Base-by-base conservation (phyloP, 1,140 invertebrate species). In the Geopemphigus sp. region DNA sequence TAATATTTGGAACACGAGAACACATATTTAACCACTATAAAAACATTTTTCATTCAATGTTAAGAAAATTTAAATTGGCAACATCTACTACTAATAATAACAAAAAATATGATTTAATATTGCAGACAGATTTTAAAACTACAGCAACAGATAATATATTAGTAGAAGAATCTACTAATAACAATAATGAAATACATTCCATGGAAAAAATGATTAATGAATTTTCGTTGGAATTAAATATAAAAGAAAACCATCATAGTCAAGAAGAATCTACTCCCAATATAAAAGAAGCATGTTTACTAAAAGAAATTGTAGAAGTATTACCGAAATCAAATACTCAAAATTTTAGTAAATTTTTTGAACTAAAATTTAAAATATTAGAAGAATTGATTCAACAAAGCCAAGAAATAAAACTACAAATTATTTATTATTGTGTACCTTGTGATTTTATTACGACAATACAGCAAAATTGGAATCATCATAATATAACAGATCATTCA, bases 1-100 rank as follows among this genome's bases (percentile, higher is more conserved):
- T 78, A 5, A 63, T 78, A 39, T 78, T 78, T 78, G 74, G 74
- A 45, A 10, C 50, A 50, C 32, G 74, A 19, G 14, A 45, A 19
- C 39, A 63, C 2, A 78, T 78, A 14, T 63, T 78, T 78, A 22
- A 78, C 50, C 74, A 78, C 39, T 78, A 78, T 50, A 63, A 26
- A 14, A 78, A 78, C 29, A 39, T 15, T 11, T 61, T 78, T 63
- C 74, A 78, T 61, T 78, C 74, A 12, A 61, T 61, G 22, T 63
- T 78, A 19, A 59, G 74, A 47, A 19, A 59, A 15, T 63, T 24
- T n/a, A 76, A 76, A 59, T 50, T 5, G 26, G 29, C 50, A 0
- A 19, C 6, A 24, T 26, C 39, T 47, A 76, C 19, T 15, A 22
- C 32, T 15, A 53, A 5, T n/a, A n/a, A n/a, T 29, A n/a, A n/a